A percentile compares a stretch with the other conserved stretches of the same genome.
Evolutionary conservation across 2,888 invertebrate species (phyloP).

Genomic region (Beris chalybata): DNA sequence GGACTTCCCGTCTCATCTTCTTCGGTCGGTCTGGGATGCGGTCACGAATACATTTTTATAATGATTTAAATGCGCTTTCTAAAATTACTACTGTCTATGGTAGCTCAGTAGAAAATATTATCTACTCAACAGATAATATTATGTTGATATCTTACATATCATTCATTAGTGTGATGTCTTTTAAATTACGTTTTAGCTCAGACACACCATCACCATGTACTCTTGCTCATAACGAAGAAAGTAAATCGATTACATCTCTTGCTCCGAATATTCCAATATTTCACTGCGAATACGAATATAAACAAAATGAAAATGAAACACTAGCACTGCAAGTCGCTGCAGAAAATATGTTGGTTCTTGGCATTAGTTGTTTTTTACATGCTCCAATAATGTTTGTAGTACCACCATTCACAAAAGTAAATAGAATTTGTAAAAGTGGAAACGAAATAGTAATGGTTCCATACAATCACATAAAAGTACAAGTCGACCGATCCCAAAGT

Average conservation of each 20-base stretch:
- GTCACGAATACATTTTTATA: conserved; percentile 40
- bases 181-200: conserved; percentile 67
- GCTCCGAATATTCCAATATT: background rate
- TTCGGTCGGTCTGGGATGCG: background rate
- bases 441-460: conserved; percentile 40
- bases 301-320: conserved; percentile 22
- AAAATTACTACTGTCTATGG: conserved; percentile 50
- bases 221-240: conserved; percentile 50
- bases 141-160: conserved; percentile 58
- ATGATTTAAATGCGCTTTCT: conserved; percentile 42
- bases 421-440: conserved; percentile 34
- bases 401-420: background rate
- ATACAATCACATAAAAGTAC: conserved; percentile 40
- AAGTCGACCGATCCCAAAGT: conserved; percentile 40
- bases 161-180: conserved; percentile 57
- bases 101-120: conserved; percentile 50
- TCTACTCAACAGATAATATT: conserved; percentile 67
- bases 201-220: conserved; percentile 62
- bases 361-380: background rate
- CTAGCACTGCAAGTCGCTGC: conserved; percentile 6
- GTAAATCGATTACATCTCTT: background rate
- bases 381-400: conserved; percentile 4
- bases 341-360: background rate
- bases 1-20: conserved; percentile 48
- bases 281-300: conserved; percentile 25